Conservation (phyloP, 23 tunicate species). For the Ciona savignyi region DNA sequence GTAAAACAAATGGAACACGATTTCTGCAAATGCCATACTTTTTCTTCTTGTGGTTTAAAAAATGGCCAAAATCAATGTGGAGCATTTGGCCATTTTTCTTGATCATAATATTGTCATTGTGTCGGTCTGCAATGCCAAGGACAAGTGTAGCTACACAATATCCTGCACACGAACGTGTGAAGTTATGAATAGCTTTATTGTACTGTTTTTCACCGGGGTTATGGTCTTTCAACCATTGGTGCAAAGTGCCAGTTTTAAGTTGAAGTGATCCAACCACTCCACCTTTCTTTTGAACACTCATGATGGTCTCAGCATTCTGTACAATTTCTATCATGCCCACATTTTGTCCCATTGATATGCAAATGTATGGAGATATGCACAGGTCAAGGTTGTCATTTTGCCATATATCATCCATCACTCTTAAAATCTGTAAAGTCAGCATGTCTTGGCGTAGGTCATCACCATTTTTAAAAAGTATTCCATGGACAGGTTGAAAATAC, state of each 20-base stretch:
- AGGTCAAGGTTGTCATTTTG: slow-evolving; percentile 58
- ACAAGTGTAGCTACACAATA: slow-evolving; percentile 87
- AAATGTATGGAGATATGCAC: slow-evolving; percentile 56
- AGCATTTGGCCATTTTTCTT: slow-evolving; percentile 84
- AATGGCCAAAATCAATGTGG: slow-evolving; percentile 91
- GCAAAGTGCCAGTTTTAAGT: slow-evolving; percentile 49
- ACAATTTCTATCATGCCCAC: slow-evolving; percentile 83
- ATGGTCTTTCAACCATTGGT: slow-evolving; percentile 70
- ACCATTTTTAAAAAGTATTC: slow-evolving; percentile 76
- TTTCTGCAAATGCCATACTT: slow-evolving; percentile 71
- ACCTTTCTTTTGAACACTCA: slow-evolving; percentile 76
- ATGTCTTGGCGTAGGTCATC: slow-evolving; percentile 83
- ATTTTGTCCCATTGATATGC: slow-evolving; percentile 68
- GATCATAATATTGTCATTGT: slow-evolving; percentile 91
- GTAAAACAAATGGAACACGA: slow-evolving; percentile 74
- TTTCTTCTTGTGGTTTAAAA: slow-evolving; percentile 70
- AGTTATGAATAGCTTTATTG: slow-evolving; percentile 56
- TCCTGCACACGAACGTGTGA: slow-evolving; percentile 85
- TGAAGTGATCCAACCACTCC: slow-evolving; percentile 78
- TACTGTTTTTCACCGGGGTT: slow-evolving; percentile 60
- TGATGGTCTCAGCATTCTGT: slow-evolving; percentile 65
- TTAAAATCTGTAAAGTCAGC: slow-evolving; percentile 56
- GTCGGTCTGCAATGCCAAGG: slow-evolving; percentile 83
- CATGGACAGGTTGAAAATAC: slow-evolving; percentile 33
- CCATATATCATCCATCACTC: slow-evolving; percentile 90